Conservation (phyloP, 2,888 invertebrate species). For the Didymodactylos carnosus region DNA sequence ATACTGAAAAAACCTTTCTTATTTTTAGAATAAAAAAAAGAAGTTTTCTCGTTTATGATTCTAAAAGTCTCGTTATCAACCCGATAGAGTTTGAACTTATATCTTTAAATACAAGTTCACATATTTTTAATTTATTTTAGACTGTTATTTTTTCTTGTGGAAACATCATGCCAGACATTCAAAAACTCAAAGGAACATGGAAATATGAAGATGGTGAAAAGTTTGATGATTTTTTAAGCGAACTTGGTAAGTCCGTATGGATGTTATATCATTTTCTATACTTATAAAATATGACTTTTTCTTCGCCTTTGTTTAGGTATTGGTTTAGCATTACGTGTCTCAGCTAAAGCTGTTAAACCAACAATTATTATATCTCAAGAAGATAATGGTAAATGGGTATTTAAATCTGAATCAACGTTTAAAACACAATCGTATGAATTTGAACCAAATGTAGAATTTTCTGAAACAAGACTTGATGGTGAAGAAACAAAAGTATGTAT, state of each 20-base stretch:
- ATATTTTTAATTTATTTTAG: no score
- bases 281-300: not conserved
- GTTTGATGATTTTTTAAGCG: constrained; percentile 73
- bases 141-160: no score
- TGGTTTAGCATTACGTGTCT: constrained; percentile 62
- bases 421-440: constrained; percentile 24
- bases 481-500: not conserved
- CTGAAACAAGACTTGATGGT: constrained; percentile 19
- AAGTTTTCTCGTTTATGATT: not conserved
- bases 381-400: constrained; percentile 51
- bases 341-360: constrained; percentile 63
- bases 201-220: constrained; percentile 42
- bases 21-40: not conserved
- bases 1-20: no score
- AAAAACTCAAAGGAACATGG: not conserved
- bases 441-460: constrained; percentile 24
- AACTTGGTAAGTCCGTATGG: not conserved
- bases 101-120: not conserved
- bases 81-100: not conserved
- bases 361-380: constrained; percentile 53
- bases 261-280: not conserved
- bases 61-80: not conserved
- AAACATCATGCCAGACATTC: not conserved
- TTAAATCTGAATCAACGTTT: constrained; percentile 39
- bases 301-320: constrained; percentile 44